Evolutionary conservation across 2,113 vertebrate species (phyloP).

Genomic region (Prionailurus bengalensis): DNA sequence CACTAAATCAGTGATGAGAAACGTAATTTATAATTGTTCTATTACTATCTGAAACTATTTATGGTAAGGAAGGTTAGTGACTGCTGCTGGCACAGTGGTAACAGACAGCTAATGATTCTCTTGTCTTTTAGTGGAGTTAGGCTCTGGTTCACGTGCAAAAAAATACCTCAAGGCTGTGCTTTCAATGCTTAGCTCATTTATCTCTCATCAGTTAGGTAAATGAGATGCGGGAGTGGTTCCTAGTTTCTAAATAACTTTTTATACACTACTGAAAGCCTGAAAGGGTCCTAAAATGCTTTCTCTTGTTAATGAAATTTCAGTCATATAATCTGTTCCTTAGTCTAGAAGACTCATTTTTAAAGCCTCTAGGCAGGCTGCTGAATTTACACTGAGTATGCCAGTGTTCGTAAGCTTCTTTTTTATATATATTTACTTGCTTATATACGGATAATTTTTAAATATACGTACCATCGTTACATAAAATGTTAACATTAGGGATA

Average conservation of each 20-base stretch:
- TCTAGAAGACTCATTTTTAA: conserved; percentile 27
- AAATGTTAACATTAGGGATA: background rate
- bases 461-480: background rate
- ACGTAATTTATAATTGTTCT: conserved; percentile 56
- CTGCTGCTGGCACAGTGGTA: conserved; percentile 56
- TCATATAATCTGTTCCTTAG: conserved; percentile 41
- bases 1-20: conserved; percentile 53
- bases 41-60: conserved; percentile 66
- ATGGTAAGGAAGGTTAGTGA: conserved; percentile 48
- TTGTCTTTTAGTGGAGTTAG: conserved; percentile 57
- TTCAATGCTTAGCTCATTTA: conserved; percentile 63
- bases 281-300: conserved; percentile 44
- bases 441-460: background rate
- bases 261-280: conserved; percentile 63
- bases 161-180: conserved; percentile 35
- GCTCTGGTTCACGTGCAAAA: conserved; percentile 18
- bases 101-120: conserved; percentile 48
- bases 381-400: background rate
- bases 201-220: conserved; percentile 78
- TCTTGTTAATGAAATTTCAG: conserved; percentile 73
- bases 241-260: conserved; percentile 76
- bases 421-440: background rate
- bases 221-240: conserved; percentile 6
- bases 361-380: background rate
- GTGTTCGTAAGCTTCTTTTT: background rate